Percentiles rank a stretch among this genome's conserved stretches.
These are phyloP conservation scores for Herminia tarsipennalis DNA, from an alignment of 2,888 invertebrate species.

Conservation along the genomic window DNA sequence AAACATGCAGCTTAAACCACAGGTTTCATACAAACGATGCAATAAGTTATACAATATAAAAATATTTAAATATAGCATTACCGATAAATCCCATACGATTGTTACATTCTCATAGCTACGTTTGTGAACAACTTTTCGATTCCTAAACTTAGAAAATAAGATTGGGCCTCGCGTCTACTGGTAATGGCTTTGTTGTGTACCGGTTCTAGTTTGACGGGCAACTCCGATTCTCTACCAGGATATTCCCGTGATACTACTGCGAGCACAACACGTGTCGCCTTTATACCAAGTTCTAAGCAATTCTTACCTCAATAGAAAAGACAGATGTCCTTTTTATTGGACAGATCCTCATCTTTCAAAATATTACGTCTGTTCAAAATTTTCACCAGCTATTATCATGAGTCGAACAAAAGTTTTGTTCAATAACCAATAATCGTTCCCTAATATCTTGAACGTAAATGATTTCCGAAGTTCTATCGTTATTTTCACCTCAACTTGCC, in stretches of 20 bases:
- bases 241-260: slow-evolving; percentile 62
- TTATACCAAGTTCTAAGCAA: slow-evolving; percentile 47
- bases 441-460: slow-evolving; percentile 60
- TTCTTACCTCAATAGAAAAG: slow-evolving; percentile 30
- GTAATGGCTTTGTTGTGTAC: slow-evolving; percentile 80
- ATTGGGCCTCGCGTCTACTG: slow-evolving; percentile 61
- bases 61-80: slow-evolving; percentile 3
- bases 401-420: slow-evolving; percentile 55
- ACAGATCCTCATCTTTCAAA: slow-evolving; percentile 23
- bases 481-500: slow-evolving; percentile 50
- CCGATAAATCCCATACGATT: slow-evolving; percentile 13
- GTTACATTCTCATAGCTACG: slow-evolving; percentile 38
- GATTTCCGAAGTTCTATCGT: slow-evolving; percentile 58
- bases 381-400: slow-evolving; percentile 45
- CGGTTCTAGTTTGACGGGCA: slow-evolving; percentile 63
- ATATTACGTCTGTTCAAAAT: slow-evolving; percentile 45
- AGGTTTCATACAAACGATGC: too few species aligned
- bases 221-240: slow-evolving; percentile 61
- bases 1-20: slow-evolving; percentile 28
- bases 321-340: slow-evolving; percentile 27
- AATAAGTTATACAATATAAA: too few species aligned
- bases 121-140: slow-evolving; percentile 58
- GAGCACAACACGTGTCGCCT: slow-evolving; percentile 58
- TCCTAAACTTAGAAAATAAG: slow-evolving; percentile 68
- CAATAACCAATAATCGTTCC: slow-evolving; percentile 63